Evolutionary conservation across 2,888 invertebrate species (phyloP), one percentile per base, ranked within the genome.

Genomic region (Agelastica alni): DNA sequence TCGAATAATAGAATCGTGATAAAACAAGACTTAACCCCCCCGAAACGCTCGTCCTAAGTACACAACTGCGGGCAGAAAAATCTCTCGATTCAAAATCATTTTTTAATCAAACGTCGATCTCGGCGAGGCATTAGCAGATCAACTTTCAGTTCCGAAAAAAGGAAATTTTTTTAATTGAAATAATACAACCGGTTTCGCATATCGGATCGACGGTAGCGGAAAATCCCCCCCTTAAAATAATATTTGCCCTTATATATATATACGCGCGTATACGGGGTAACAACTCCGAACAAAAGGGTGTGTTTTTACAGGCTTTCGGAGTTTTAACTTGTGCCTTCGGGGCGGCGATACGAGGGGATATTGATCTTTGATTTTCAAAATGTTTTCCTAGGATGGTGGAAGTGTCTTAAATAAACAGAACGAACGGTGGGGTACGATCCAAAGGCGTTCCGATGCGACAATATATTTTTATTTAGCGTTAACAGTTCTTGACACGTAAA

Each of bases 211-310:
- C 41, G 45, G 41, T 39, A 32, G 22, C 28, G 61, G 67, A 69
- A 67, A 68, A 65, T 62, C 63, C 72, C 72, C 72, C 67, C 72
- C 67, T 69, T 72, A 67, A 62, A 71, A 74, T 71, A 74, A 74
- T 72, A 74, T 74, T 73, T 72, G 63, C 62, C 53, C 60, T 51
- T 57, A 62, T 65, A 71, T 70, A 72, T 49, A 49, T 42, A 42
- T 39, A n/a, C n/a, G n/a, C n/a, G n/a, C n/a, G n/a, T n/a, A n/a
- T n/a, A n/a, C n/a, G n/a, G 70, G 67, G 68, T 74, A 75, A 73
- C 74, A 73, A 73, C 70, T 74, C 59, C 53, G 59, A 63, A 75
- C 72, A 75, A 75, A 69, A 69, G 69, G 65, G 61, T 64, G 61
- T 73, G 72, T 74, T 74, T 73, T 74, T 70, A 58, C 74, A 74